Base-by-base conservation (phyloP, 2,797 vertebrate genomes). In the Acipenser oxyrinchus region DNA sequence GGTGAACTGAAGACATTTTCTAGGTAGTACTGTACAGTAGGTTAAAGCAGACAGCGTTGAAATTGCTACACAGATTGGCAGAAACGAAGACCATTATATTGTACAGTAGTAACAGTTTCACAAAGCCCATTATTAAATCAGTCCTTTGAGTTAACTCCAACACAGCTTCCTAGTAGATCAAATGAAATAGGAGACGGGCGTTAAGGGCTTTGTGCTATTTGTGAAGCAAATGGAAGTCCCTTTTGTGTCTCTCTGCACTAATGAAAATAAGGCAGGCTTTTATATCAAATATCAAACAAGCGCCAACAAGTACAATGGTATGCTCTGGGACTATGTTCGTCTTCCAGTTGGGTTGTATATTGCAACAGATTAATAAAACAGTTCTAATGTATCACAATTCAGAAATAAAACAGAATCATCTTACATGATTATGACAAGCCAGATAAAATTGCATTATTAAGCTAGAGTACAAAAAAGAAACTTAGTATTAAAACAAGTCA, bases 121-220 rank as follows among this genome's bases (percentile, higher is more conserved):
- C 84, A 84, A 74, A 83, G 74, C 78, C 79, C 81, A 83, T 87
- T 86, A 88, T 86, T 87, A 87, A 88, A 88, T 81, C 83, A 79
- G 78, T 74, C 75, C 82, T 81, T 79, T 81, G 79, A 81, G 80
- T 79, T 63, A 66, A 79, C 84, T 86, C 80, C 74, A 68, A 79
- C 78, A 78, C 78, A 84, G 86, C 84, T 81, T 85, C 78, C 80
- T 77, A 81, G 80, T 79, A 86, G 82, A 88, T 86, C 84, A 84
- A 84, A 86, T 86, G 81, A 87, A 88, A 88, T 82, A 79, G 84
- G 83, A 88, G 81, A 84, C 52, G 69, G 75, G 80, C 84, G 87
- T 84, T 88, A 84, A 72, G 69, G 81, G 78, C 79, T 81, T 81
- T 77, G 81, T 79, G 86, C 77, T 79, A 82, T 78, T 78, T 58